These are phyloP conservation scores for Cheilinus undulatus DNA, from an alignment of 2,113 vertebrate species.

Conservation along the genomic window DNA sequence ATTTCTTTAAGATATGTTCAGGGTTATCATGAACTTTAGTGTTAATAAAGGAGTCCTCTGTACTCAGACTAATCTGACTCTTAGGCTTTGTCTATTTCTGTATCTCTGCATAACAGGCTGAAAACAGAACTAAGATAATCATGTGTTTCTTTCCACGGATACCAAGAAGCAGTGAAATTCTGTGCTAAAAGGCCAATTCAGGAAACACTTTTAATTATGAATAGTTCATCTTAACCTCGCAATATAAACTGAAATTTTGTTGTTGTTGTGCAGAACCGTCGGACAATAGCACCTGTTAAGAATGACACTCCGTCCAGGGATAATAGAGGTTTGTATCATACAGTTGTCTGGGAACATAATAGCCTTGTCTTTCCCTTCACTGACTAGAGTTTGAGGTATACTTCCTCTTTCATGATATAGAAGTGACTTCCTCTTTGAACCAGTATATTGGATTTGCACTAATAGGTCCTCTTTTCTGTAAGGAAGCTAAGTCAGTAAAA, in stretches of 20 bases:
- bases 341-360: not conserved
- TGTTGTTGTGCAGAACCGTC: slow-evolving; percentile 86
- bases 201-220: not conserved
- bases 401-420: too few relatives aligned
- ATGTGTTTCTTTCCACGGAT: not conserved
- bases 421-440: too few relatives aligned
- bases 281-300: slow-evolving; percentile 88
- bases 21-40: not conserved
- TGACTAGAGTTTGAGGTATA: too few relatives aligned
- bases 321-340: slow-evolving; percentile 89
- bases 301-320: slow-evolving; percentile 92
- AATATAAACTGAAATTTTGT: not conserved
- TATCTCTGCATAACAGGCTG: not conserved
- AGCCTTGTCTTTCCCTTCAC: too few relatives aligned
- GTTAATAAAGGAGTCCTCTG: slow-evolving; percentile 13
- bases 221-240: not conserved
- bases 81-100: slow-evolving; percentile 44
- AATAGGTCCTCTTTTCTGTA: too few relatives aligned
- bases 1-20: not conserved
- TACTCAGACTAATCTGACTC: slow-evolving; percentile 40
- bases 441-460: too few relatives aligned
- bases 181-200: not conserved
- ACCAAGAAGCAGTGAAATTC: not conserved
- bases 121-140: not conserved
- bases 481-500: too few relatives aligned